Conservation (phyloP, 1,140 invertebrate genomes). For the Hyles vespertilio region DNA sequence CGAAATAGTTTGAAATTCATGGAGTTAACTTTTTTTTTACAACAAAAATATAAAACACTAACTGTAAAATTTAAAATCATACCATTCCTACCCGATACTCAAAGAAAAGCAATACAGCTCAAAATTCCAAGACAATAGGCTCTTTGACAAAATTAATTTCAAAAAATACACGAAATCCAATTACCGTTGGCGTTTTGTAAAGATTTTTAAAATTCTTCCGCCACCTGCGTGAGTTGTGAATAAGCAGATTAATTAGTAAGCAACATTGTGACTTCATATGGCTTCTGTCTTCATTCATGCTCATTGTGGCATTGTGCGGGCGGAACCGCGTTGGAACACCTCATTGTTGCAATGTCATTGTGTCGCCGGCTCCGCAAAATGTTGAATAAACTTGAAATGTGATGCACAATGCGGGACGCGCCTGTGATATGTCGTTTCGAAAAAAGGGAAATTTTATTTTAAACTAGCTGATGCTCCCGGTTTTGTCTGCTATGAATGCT, state of each 20-base stretch:
- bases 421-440: neutral
- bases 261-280: conserved; percentile 28
- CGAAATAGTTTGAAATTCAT: too few species aligned
- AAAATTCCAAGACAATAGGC: conserved; percentile 2
- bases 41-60: too few species aligned
- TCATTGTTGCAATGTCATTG: conserved; percentile 15
- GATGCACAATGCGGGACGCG: conserved; percentile 1
- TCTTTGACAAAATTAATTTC: conserved; percentile 11
- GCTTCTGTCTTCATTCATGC: conserved; percentile 10
- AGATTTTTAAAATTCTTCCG: conserved; percentile 20
- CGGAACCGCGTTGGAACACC: conserved; percentile 9
- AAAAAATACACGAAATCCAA: conserved; percentile 34
- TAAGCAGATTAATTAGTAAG: conserved; percentile 42
- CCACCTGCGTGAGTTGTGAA: conserved; percentile 13
- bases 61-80: too few species aligned
- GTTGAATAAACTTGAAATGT: conserved; percentile 8
- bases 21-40: too few species aligned
- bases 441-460: neutral
- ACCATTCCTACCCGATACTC: too few species aligned
- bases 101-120: too few species aligned
- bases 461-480: too few species aligned
- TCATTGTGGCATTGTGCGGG: conserved; percentile 17
- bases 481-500: too few species aligned
- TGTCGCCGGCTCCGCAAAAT: conserved; percentile 2
- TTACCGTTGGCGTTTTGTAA: conserved; percentile 26